Percentiles rank a stretch among this genome's conserved stretches.
phyloP scores from a whole-genome alignment of 2,888 invertebrate species.

The Cephus spinipes region DNA sequence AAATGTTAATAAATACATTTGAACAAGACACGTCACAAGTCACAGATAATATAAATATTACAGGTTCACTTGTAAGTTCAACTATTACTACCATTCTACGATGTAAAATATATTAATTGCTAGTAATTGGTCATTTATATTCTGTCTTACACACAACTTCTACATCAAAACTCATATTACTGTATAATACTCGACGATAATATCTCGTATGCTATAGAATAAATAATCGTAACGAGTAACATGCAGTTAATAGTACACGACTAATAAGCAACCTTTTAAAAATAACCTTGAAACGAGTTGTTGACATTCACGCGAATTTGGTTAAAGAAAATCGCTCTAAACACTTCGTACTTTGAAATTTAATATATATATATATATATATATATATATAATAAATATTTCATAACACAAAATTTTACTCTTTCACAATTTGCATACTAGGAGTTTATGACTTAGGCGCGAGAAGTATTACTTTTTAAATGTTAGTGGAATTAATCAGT shows the following conservation, averaged over 20 bases:
- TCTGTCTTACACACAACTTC: not conserved
- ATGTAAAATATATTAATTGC: not conserved
- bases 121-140: not conserved
- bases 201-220: not conserved
- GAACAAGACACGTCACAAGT: not conserved
- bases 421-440: not conserved
- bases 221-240: not conserved
- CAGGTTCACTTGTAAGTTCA: not conserved
- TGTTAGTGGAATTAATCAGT: not conserved
- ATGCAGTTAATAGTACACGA: slow-evolving; percentile 26
- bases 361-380: not conserved
- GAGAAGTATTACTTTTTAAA: not conserved
- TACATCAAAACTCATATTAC: not conserved
- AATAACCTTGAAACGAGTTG: not conserved
- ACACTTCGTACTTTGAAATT: not conserved
- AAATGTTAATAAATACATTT: not conserved
- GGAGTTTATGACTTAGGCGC: not conserved
- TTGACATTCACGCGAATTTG: not conserved
- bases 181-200: not conserved
- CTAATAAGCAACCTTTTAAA: slow-evolving; percentile 43
- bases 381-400: not conserved
- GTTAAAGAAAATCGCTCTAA: not conserved
- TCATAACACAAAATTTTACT: not conserved
- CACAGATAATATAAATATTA: not conserved
- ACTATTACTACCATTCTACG: not conserved